Conservation (phyloP, 2,113 vertebrate genomes). For the Mugil cephalus region DNA sequence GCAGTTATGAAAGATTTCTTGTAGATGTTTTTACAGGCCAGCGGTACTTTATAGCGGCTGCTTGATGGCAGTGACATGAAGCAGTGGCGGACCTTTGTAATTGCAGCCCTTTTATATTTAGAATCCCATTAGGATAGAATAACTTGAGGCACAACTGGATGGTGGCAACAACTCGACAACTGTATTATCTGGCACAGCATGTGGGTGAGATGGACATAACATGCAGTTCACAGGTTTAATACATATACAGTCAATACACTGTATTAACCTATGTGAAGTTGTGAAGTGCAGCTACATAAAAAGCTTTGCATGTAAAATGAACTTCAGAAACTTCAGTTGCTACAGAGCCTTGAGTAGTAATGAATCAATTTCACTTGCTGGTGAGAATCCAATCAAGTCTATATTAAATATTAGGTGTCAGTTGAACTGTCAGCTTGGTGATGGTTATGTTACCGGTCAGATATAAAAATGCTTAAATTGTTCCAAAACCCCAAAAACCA, state of each 20-base stretch:
- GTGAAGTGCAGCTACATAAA: background rate
- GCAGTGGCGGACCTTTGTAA: too few species aligned
- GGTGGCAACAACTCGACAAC: too few species aligned
- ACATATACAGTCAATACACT: background rate
- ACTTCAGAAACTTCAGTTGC: background rate
- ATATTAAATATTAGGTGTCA: slow-evolving; percentile 30
- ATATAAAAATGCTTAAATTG: background rate
- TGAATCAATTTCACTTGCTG: slow-evolving; percentile 10
- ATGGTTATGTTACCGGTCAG: background rate
- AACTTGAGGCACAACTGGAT: too few species aligned
- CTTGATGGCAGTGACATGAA: too few species aligned
- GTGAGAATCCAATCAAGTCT: slow-evolving; percentile 34
- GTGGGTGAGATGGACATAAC: background rate
- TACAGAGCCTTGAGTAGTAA: slow-evolving; percentile 10
- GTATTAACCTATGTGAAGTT: background rate
- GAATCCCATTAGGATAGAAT: too few species aligned
- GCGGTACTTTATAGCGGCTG: too few species aligned
- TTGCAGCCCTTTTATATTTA: too few species aligned
- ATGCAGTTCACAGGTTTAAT: background rate
- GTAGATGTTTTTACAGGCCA: too few species aligned
- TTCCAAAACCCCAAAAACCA: too few species aligned
- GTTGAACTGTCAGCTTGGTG: slow-evolving; percentile 33
- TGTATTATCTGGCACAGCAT: too few species aligned
- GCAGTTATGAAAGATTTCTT: too few species aligned
- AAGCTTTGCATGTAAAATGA: slow-evolving; percentile 11